Evolutionary conservation across 2,888 invertebrate genomes (phyloP).

Genomic region (Dioctria rufipes): DNA sequence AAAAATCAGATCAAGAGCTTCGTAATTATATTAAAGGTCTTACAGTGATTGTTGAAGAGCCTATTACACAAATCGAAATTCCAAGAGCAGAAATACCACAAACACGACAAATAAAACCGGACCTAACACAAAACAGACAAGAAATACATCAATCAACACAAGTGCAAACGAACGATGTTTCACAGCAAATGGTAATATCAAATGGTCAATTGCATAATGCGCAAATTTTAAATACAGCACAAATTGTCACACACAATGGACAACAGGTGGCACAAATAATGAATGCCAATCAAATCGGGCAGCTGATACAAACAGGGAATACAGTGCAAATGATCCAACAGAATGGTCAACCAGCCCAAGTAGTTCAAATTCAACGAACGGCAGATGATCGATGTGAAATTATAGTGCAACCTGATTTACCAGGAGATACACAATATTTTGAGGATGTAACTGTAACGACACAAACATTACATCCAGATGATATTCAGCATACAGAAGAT

Average conservation of each 20-base stretch:
- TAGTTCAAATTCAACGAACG: slow-evolving; percentile 63
- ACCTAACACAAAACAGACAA: slow-evolving; percentile 32
- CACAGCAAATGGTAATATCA: slow-evolving; percentile 69
- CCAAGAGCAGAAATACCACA: slow-evolving; percentile 43
- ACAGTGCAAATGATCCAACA: slow-evolving; percentile 71
- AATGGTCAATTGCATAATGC: slow-evolving; percentile 65
- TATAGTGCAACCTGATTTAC: slow-evolving; percentile 67
- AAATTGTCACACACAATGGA: slow-evolving; percentile 67
- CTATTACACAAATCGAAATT: slow-evolving; percentile 60
- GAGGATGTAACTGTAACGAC: slow-evolving; percentile 65
- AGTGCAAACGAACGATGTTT: slow-evolving; percentile 57
- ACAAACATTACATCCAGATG: slow-evolving; percentile 54
- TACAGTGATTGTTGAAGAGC: slow-evolving; percentile 68
- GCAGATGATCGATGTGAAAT: slow-evolving; percentile 63
- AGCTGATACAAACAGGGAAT: slow-evolving; percentile 65
- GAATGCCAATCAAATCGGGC: slow-evolving; percentile 64
- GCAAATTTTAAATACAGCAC: slow-evolving; percentile 69
- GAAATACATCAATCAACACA: slow-evolving; percentile 51
- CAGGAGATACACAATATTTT: slow-evolving; percentile 67
- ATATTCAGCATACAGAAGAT: slow-evolving; percentile 33
- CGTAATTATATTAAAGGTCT: slow-evolving; percentile 72
- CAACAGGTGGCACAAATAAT: slow-evolving; percentile 69
- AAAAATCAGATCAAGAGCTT: slow-evolving; percentile 75
- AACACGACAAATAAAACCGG: slow-evolving; percentile 19
- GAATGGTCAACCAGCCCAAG: slow-evolving; percentile 66